Evolutionary conservation across 2,113 vertebrate genomes (phyloP), one percentile per base, ranked within the genome.

Genomic region (Orycteropus afer): DNA sequence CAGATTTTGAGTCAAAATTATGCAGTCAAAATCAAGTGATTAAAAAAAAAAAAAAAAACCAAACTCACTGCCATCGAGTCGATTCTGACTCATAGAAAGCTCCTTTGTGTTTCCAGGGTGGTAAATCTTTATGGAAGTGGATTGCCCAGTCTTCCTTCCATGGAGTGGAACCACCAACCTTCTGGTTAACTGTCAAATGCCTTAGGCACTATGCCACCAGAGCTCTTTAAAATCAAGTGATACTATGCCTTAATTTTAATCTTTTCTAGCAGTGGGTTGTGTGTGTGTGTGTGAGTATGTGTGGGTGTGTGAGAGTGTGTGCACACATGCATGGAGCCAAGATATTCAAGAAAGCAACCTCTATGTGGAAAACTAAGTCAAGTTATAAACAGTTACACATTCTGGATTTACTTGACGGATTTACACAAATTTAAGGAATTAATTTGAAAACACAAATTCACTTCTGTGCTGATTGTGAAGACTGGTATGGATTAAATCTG

Each of bases 181-280:
- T n/a, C n/a, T n/a, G n/a, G n/a, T n/a, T n/a, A n/a, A n/a, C n/a
- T n/a, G n/a, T n/a, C n/a, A n/a, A n/a, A n/a, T n/a, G n/a, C n/a
- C n/a, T n/a, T n/a, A n/a, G n/a, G n/a, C n/a, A n/a, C n/a, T n/a
- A n/a, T n/a, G n/a, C n/a, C n/a, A n/a, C n/a, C n/a, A n/a, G n/a
- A n/a, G n/a, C 88, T 96, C 97, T 97, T 85, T 47, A 81, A 84
- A 71, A 96, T 96, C 65, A 86, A 94, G 32, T 92, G 88, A 94
- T 91, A 49, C 61, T 96, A 37, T 96, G 89, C 85, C 95, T 97
- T 89, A 86, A 42, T 53, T 40, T 23, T 63, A 51, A 65, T 12
- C 23, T 83, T 92, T n/a, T 94, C 5, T 61, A 87, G 4, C 6
- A 74, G 25, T 53, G 11, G 7, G 20, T 29, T 13, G 22, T 29